phyloP scores from a whole-genome alignment of 1,140 invertebrate species.

The Holcopasites calliopsidis region DNA sequence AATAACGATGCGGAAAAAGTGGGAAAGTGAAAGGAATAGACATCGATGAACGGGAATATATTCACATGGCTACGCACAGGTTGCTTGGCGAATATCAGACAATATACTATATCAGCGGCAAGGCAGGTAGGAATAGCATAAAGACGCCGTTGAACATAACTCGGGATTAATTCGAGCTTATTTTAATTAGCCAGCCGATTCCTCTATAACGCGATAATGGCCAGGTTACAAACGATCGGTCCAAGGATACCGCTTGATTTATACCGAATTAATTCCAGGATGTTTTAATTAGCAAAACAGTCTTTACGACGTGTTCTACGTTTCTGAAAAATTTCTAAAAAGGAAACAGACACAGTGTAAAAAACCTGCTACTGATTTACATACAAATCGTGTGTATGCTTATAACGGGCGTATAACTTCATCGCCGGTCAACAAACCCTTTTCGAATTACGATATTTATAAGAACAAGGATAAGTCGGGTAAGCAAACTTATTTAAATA shows the following conservation, averaged over 20 bases:
- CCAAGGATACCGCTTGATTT: conserved; percentile 3
- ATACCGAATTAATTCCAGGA: conserved; percentile 20
- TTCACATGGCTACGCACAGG: too few relatives aligned
- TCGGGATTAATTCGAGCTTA: conserved; percentile 6
- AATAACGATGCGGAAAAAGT: not conserved
- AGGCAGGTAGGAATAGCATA: not conserved
- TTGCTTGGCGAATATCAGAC: too few relatives aligned
- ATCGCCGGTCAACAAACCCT: not conserved
- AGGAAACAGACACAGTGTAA: not conserved
- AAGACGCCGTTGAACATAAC: not conserved
- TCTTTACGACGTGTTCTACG: not conserved
- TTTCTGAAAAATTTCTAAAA: not conserved
- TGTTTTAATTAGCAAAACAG: conserved; percentile 25
- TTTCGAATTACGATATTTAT: too few relatives aligned
- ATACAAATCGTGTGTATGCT: too few relatives aligned
- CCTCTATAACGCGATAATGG: not conserved
- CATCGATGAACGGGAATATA: too few relatives aligned
- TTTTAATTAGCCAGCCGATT: conserved; percentile 11
- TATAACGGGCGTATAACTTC: too few relatives aligned
- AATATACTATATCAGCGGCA: not conserved
- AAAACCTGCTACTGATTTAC: conserved; percentile 1
- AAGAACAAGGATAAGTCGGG: too few relatives aligned
- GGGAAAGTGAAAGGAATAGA: too few relatives aligned
- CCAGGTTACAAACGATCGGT: not conserved
- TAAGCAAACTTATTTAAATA: too few relatives aligned